Evolutionary conservation across 2,113 vertebrate species (phyloP), one percentile per base, ranked within the genome.

Genomic region (Arizona elegans): DNA sequence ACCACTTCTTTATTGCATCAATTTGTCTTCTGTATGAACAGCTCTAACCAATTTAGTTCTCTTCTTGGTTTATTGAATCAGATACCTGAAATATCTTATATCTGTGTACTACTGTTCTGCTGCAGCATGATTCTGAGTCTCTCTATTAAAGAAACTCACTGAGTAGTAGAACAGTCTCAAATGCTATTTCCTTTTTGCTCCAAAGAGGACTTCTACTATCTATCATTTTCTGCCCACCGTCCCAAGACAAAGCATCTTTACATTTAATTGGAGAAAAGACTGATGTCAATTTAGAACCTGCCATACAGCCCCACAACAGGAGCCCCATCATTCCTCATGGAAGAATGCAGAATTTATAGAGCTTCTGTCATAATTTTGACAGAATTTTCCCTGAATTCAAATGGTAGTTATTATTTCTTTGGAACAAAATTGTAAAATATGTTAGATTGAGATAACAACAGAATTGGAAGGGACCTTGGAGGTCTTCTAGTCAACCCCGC

Each of bases 21-120:
- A 90, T 86, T 59, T 90, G 55, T 52, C 75, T 86, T 93, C 88
- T 56, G 59, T 90, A 52, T 52, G 70, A 90, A 56, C 75, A 65
- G 62, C 75, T 33, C 43, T 47, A 86, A 90, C 29, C 88, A 58
- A 87, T 93, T 90, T 62, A 75, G 54, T 62, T 38, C 13, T n/a
- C 54, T 52, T 90, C 47, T 86, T 86, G 38, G 47, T 56, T 54
- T 62, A 86, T 86, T 86, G 47, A 53, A n/a, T 38, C 70, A 59
- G 26, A n/a, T 75, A 33, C 23, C 52, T 86, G 50, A 90, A 93
- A 54, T 55, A 59, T 86, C 55, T 56, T 55, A 38, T 11, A 17
- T 21, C 1, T 54, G 11, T 43, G 47, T n/a, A 43, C 47, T 58
- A 81, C 88, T 43, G 5, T 62, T 24, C 9, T 54, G 15, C 55